Evolutionary conservation across 1,140 invertebrate species (phyloP).

Genomic region (Trichoplusia ni): DNA sequence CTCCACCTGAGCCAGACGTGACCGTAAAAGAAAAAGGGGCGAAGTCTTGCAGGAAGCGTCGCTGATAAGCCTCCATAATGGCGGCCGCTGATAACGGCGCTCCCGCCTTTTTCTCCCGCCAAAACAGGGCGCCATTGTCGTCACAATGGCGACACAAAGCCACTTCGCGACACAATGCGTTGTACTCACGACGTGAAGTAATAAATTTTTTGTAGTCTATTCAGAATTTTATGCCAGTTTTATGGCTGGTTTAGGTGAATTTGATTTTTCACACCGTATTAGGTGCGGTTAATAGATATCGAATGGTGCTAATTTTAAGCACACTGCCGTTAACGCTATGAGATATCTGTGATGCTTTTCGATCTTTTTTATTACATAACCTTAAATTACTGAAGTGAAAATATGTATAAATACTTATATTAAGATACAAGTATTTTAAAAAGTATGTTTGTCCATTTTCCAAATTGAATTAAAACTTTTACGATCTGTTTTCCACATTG

Average conservation of each 20-base stretch:
- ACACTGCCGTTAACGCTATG: too few relatives aligned
- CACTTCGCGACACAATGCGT: constrained; percentile 36
- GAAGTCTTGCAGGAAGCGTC: constrained; percentile 70
- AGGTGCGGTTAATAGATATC: not conserved
- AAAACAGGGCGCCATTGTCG: constrained; percentile 70
- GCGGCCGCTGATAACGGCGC: constrained; percentile 72
- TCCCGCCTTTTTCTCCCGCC: constrained; percentile 79
- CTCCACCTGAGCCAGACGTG: constrained; percentile 73
- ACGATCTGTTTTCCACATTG: too few relatives aligned
- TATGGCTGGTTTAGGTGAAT: constrained; percentile 24
- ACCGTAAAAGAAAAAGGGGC: constrained; percentile 78
- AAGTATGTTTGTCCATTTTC: too few relatives aligned
- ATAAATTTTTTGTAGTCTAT: constrained; percentile 51
- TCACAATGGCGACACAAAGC: constrained; percentile 68
- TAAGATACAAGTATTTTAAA: too few relatives aligned
- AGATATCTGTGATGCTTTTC: too few relatives aligned
- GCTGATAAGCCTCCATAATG: constrained; percentile 81
- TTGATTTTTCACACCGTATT: constrained; percentile 7
- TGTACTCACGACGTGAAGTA: constrained; percentile 41
- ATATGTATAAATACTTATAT: too few relatives aligned
- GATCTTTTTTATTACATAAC: too few relatives aligned
- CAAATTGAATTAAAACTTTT: too few relatives aligned
- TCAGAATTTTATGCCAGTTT: constrained; percentile 35
- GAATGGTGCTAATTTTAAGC: not conserved
- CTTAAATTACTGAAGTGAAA: too few relatives aligned